Evolutionary conservation across 2,113 vertebrate species (phyloP).

Genomic region (Ivindomyrus marchei): DNA sequence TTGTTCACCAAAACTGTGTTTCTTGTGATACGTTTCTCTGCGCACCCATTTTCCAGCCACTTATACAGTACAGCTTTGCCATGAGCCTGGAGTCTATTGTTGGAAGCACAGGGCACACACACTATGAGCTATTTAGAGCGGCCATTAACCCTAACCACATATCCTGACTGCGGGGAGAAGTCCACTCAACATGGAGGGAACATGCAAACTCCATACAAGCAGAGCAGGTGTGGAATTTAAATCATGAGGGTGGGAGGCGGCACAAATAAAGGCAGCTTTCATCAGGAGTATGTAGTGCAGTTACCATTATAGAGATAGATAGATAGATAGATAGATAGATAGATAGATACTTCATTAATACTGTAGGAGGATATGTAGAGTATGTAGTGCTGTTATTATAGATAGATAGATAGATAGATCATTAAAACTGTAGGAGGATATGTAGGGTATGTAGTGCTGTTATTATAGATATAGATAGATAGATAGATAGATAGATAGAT

Average conservation of each 20-base stretch:
- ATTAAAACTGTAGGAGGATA: too few species aligned
- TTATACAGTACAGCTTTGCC: not conserved
- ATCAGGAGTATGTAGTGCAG: not conserved
- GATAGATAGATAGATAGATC: too few species aligned
- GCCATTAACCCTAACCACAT: not conserved
- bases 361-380: too few species aligned
- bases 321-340: too few species aligned
- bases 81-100: not conserved
- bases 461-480: too few species aligned
- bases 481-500: too few species aligned
- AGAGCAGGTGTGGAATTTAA: not conserved
- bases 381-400: too few species aligned
- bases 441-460: too few species aligned
- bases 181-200: not conserved
- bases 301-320: too few species aligned
- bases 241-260: not conserved
- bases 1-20: not conserved
- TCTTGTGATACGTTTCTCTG: not conserved
- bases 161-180: not conserved
- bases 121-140: not conserved
- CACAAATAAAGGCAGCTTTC: not conserved
- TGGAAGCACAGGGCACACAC: not conserved
- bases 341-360: too few species aligned
- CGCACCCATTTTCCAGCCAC: not conserved
- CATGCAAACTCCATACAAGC: not conserved